These are phyloP conservation scores for Leptopilina myrica DNA, from an alignment of 2,888 invertebrate species.

Conservation along the genomic window DNA sequence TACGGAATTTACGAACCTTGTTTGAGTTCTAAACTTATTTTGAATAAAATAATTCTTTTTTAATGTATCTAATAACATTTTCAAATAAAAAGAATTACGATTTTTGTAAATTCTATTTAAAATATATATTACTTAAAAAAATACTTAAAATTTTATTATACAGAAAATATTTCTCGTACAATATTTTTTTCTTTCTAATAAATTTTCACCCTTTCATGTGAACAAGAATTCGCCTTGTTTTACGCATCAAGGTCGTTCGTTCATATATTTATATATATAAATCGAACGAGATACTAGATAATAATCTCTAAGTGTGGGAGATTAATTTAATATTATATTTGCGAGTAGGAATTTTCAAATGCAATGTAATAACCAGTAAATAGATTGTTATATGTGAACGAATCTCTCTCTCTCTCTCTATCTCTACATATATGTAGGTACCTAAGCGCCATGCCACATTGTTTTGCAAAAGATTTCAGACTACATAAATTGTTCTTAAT, in stretches of 20 bases:
- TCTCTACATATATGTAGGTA: constrained; percentile 30
- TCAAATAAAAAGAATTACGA: no score
- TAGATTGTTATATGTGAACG: constrained; percentile 44
- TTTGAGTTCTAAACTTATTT: no score
- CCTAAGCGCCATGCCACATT: constrained; percentile 39
- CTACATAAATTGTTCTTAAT: constrained; percentile 44
- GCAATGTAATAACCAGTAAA: not conserved
- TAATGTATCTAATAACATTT: no score
- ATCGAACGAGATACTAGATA: constrained; percentile 41
- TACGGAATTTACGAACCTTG: no score
- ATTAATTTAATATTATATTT: constrained; percentile 14
- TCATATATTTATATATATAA: not conserved
- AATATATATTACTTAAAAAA: no score
- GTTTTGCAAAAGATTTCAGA: constrained; percentile 46
- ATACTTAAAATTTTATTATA: no score
- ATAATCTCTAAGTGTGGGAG: constrained; percentile 49
- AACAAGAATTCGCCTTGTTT: constrained; percentile 50
- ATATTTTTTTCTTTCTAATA: no score
- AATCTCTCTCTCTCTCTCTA: not conserved
- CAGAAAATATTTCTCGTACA: no score
- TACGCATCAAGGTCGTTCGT: constrained; percentile 51
- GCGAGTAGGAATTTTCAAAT: not conserved
- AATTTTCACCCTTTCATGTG: constrained; percentile 42
- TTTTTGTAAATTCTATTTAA: no score
- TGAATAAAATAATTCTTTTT: no score